A percentile compares a stretch with the other conserved stretches of the same genome.
Conservation (phyloP, 2,113 vertebrate genomes). For the Nematolebias whitei region DNA sequence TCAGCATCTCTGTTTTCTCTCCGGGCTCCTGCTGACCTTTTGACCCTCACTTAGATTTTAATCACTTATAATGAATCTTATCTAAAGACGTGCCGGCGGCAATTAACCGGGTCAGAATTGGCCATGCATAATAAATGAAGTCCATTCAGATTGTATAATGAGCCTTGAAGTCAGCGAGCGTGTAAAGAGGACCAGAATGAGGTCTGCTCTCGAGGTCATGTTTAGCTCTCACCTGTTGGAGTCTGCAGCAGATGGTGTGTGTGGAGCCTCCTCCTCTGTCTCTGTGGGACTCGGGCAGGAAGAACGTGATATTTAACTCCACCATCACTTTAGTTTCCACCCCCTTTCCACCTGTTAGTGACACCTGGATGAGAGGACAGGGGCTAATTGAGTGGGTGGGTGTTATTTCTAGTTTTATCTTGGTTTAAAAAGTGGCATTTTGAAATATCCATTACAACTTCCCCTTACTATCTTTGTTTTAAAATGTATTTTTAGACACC, state of each 20-base stretch:
- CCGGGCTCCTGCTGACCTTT: constrained; percentile 47
- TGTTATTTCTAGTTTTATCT: background rate
- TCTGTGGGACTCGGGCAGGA: background rate
- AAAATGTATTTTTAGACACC: too few species aligned
- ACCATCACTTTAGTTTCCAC: constrained; percentile 19
- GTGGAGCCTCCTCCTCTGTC: constrained; percentile 11
- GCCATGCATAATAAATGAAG: constrained; percentile 60
- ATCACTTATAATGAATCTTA: constrained; percentile 44
- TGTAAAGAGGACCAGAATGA: constrained; percentile 21
- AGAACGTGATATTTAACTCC: constrained; percentile 21
- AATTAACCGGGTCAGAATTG: constrained; percentile 61
- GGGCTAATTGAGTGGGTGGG: constrained; percentile 21
- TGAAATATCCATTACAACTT: background rate
- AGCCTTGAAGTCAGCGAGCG: constrained; percentile 13
- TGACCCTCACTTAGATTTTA: constrained; percentile 48
- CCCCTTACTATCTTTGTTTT: background rate
- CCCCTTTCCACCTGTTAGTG: constrained; percentile 15
- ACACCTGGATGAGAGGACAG: constrained; percentile 25
- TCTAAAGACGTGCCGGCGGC: constrained; percentile 38
- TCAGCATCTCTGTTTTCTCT: constrained; percentile 23
- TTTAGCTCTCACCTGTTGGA: constrained; percentile 56
- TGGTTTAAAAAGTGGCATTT: constrained; percentile 17
- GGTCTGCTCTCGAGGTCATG: background rate
- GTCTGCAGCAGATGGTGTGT: constrained; percentile 8
- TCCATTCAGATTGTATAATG: constrained; percentile 47